Evolutionary conservation across 2,113 vertebrate species (phyloP), one percentile per base, ranked within the genome.

Genomic region (Eudyptes chrysolophus): DNA sequence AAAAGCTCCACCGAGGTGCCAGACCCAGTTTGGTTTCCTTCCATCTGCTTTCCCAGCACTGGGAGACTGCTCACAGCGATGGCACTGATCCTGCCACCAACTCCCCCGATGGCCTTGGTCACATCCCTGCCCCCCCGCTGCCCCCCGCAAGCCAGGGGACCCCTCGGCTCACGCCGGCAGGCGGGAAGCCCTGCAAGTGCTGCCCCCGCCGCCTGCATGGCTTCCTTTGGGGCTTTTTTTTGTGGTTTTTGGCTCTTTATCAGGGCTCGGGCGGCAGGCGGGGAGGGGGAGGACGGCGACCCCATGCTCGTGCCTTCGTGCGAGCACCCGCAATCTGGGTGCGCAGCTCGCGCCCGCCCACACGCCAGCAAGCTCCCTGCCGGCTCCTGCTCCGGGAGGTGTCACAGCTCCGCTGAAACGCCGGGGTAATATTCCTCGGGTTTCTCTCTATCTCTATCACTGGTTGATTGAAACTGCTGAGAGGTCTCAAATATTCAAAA

Each of bases 161-260:
- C 11, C n/a, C 46, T 61, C 0, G 2, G 57, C 29, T 69, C 1
- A 0, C 0, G 2, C 26, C 4, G 8, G 42, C 44, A 22, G 38
- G 10, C 1, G 6, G 25, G 19, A 10, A 75, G 16, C 42, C 61
- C 72, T 38, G 51, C 12, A 7, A 22, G 10, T 3, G 11, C 71
- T 64, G n/a, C 24, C 52, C 20, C 32, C 7, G 5, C 13, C 2
- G 0, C 49, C 44, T n/a, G 11, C 13, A 4, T 4, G 32, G 19
- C 3, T 72, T 51, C 36, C 19, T 84, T 17, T 13, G 32, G 21
- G 52, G 9, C 0, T 7, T 57, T 42, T 52, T 51, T 60, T 13
- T 2, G 18, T 6, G 36, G 3, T 0, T 61, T 72, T 3, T 42
- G 10, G 11, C 2, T 48, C 83, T 95, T 72, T 36, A 11, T 44